These are phyloP conservation scores for Acanthiza pusilla DNA, from an alignment of 2,797 vertebrate species.

Conservation along the genomic window DNA sequence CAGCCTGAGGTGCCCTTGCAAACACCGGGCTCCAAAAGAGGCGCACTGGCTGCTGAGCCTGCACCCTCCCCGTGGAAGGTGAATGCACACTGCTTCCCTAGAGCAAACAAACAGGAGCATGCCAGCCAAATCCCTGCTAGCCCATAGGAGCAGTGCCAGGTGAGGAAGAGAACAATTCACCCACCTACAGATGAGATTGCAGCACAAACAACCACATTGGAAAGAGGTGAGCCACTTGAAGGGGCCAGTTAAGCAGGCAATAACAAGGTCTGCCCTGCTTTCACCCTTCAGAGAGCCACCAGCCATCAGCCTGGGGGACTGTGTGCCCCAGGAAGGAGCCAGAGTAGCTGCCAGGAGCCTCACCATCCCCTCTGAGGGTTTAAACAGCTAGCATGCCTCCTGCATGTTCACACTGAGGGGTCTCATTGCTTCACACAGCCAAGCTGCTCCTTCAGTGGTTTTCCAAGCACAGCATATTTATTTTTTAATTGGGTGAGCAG, in stretches of 20 bases:
- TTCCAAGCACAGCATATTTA: background rate
- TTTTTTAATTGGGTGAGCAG: background rate
- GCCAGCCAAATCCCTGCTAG: background rate
- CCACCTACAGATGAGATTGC: conserved; percentile 1
- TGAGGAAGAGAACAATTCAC: conserved; percentile 32
- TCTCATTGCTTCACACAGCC: rapidly evolving
- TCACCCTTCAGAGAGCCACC: background rate
- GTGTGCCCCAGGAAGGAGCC: background rate
- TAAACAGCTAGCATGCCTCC: background rate
- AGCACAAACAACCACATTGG: background rate
- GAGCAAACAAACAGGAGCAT: background rate
- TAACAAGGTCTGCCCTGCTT: background rate
- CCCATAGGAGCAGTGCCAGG: background rate
- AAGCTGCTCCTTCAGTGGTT: background rate
- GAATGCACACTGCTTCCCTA: background rate
- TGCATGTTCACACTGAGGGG: rapidly evolving
- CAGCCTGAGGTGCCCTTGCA: background rate
- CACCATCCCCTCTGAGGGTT: background rate
- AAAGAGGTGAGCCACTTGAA: conserved; percentile 21
- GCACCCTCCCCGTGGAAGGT: background rate
- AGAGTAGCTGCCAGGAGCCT: background rate
- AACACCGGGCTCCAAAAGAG: background rate
- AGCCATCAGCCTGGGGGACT: background rate
- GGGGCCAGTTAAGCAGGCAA: background rate
- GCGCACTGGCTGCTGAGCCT: background rate